Evolutionary conservation across 1,140 invertebrate species (phyloP).

Genomic region (Delia radicum): DNA sequence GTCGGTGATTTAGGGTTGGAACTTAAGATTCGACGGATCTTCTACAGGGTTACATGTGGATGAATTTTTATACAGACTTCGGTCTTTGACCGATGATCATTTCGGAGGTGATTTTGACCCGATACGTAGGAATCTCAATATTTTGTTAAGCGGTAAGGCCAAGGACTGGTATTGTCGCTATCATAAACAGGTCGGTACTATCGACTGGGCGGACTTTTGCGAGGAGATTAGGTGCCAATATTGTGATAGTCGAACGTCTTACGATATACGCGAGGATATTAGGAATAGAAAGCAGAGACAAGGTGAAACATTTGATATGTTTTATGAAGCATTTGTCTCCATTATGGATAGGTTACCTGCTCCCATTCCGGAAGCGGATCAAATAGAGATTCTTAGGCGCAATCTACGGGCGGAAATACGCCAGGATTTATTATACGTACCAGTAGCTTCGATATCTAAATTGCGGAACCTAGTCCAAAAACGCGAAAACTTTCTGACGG

Average conservation of each 20-base stretch:
- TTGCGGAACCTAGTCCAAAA: background rate
- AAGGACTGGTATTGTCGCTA: background rate
- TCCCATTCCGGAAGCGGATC: background rate
- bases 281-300: background rate
- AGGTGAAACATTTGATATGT: slow-evolving; percentile 1
- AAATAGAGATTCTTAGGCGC: background rate
- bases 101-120: background rate
- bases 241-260: background rate
- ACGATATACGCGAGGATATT: background rate
- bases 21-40: background rate
- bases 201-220: background rate
- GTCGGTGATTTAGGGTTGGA: background rate
- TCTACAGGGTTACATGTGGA: background rate
- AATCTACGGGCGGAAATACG: background rate
- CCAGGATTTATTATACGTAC: background rate
- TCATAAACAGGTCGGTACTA: background rate
- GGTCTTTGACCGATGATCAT: background rate
- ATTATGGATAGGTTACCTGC: background rate
- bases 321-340: background rate
- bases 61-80: background rate
- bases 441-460: background rate
- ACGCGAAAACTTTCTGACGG: background rate
- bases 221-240: background rate
- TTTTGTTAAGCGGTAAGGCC: background rate
- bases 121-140: background rate